These are phyloP conservation scores for Cerastis leucographa DNA, from an alignment of 2,888 invertebrate species.

Conservation along the genomic window DNA sequence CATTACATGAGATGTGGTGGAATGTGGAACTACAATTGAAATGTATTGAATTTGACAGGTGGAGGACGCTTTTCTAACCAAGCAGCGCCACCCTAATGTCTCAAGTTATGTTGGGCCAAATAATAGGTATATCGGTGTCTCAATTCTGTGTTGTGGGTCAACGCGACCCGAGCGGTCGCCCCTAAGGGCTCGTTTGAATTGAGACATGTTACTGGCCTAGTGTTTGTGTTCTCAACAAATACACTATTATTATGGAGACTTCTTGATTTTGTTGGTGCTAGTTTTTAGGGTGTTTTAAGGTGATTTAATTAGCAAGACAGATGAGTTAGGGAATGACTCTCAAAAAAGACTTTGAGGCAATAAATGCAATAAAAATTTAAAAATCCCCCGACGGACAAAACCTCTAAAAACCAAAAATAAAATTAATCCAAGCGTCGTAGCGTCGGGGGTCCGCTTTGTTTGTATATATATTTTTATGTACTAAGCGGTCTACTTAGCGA, in stretches of 20 bases:
- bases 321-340: too few relatives aligned
- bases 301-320: neutral
- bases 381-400: too few relatives aligned
- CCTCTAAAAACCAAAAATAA: too few relatives aligned
- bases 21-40: neutral
- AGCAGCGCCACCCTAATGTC: conserved; percentile 27
- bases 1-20: neutral
- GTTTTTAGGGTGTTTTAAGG: neutral
- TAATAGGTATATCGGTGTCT: conserved; percentile 53
- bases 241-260: conserved; percentile 28
- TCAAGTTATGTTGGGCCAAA: conserved; percentile 4
- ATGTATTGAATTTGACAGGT: neutral
- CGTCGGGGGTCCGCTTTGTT: too few relatives aligned
- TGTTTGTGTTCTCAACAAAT: conserved; percentile 39
- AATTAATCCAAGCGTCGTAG: too few relatives aligned
- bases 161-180: conserved; percentile 32
- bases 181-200: conserved; percentile 56
- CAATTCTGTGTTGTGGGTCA: conserved; percentile 52
- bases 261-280: conserved; percentile 21
- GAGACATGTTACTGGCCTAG: conserved; percentile 51
- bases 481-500: too few relatives aligned
- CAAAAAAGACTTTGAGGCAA: too few relatives aligned
- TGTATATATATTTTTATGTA: too few relatives aligned
- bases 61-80: neutral
- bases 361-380: too few relatives aligned